These are phyloP conservation scores for Rachycentron canadum DNA, from an alignment of 2,797 vertebrate genomes.

Conservation along the genomic window DNA sequence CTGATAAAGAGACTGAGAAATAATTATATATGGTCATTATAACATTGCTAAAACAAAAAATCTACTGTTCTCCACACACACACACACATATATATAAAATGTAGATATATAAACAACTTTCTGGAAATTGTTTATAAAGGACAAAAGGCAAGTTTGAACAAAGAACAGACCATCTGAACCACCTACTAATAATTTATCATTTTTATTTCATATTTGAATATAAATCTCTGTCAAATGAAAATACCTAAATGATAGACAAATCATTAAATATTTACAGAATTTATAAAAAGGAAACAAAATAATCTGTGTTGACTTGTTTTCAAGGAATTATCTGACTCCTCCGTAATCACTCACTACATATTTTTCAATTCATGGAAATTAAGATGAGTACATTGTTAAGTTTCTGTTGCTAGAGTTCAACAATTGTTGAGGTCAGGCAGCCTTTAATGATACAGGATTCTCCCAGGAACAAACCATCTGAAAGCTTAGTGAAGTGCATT, in stretches of 20 bases:
- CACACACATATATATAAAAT: too few species aligned
- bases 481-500: conserved; percentile 47
- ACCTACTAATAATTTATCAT: conserved; percentile 79
- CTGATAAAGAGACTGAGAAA: too few species aligned
- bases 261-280: conserved; percentile 84
- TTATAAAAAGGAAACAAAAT: conserved; percentile 83
- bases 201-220: conserved; percentile 87
- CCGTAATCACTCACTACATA: conserved; percentile 40
- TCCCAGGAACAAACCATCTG: conserved; percentile 32
- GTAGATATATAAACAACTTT: too few species aligned
- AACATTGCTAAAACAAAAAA: too few species aligned
- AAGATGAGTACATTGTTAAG: conserved; percentile 51
- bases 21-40: too few species aligned
- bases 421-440: conserved; percentile 59
- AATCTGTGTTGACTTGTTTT: conserved; percentile 69
- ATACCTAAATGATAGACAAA: conserved; percentile 85
- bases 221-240: conserved; percentile 88
- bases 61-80: too few species aligned
- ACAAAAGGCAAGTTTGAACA: not conserved
- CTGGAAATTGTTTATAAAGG: not conserved
- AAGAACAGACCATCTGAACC: conserved; percentile 30
- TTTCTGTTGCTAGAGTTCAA: conserved; percentile 56
- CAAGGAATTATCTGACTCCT: conserved; percentile 59
- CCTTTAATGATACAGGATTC: conserved; percentile 45
- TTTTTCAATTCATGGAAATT: conserved; percentile 52